Base-by-base conservation (phyloP, 2,797 vertebrate genomes). In the Glyptemys insculpta region DNA sequence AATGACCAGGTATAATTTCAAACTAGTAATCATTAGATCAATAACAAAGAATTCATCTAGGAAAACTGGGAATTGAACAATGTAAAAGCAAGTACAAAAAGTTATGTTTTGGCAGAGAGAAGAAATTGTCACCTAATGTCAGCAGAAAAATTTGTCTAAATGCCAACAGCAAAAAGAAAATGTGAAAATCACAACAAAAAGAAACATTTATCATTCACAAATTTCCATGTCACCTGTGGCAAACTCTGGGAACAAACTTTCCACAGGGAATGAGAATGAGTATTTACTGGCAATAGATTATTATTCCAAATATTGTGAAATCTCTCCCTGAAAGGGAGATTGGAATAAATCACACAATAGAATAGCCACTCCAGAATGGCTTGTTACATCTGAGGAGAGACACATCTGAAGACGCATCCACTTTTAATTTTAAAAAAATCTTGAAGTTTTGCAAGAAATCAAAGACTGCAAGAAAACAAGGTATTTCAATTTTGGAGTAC, bases 181-280 rank as follows among this genome's bases (percentile, higher is more conserved):
- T 97, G 62, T 94, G 89, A 91, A 97, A 90, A 85, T 59, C n/a
- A 94, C 96, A 94, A 97, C 95, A 96, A 94, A 97, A 96, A 95
- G 41, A 74, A 88, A 92, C 93, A 92, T 95, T 95, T 82, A 16
- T 91, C 29, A 56, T 91, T 96, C 94, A 79, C 92, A 76, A 95
- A 92, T 91, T 96, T 97, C 93, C 95, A 96, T 94, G 92, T 97
- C 97, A 96, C 88, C 88, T 89, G 92, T 92, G 52, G 95, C 88
- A 95, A 94, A 89, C 93, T 92, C 91, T 87, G 92, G 93, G 94
- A 96, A 96, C 86, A 93, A 93, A n/a, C 5, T 96, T 95, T 91
- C 95, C 94, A 37, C 79, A 80, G 83, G 83, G 96, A 96, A 82
- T 81, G 92, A 83, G 12, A 83, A 91, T 88, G 86, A 96, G 90